Conservation (phyloP, 2,888 invertebrate species). For the Tetrapedia diversipes region DNA sequence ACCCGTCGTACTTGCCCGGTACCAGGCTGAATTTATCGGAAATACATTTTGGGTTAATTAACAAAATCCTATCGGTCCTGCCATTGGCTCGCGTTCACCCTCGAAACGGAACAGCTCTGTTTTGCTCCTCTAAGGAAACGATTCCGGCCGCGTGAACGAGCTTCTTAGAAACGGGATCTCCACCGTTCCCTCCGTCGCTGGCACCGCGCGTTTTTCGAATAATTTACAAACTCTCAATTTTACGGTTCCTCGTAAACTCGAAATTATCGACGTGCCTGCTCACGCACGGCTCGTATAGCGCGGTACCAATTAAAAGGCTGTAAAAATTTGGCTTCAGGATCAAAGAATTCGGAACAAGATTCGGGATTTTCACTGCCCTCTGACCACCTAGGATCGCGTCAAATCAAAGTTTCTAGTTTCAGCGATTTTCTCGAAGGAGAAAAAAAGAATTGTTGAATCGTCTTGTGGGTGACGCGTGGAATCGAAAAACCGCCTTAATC, state of each 20-base stretch:
- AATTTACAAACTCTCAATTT: conserved; percentile 42
- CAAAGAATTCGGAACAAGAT: not conserved
- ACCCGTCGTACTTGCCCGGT: not conserved
- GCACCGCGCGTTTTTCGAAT: conserved; percentile 14
- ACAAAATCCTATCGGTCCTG: not conserved
- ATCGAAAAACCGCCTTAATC: conserved; percentile 1
- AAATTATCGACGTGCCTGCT: conserved; percentile 27
- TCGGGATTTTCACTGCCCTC: no score
- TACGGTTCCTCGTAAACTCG: conserved; percentile 33
- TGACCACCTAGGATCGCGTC: no score
- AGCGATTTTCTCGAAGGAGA: no score
- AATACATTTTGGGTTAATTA: conserved; percentile 1
- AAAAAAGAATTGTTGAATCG: no score
- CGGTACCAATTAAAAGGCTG: conserved; percentile 38
- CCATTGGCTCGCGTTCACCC: no score
- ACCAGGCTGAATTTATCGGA: not conserved
- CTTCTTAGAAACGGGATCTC: not conserved
- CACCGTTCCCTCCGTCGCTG: not conserved
- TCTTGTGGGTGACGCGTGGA: not conserved
- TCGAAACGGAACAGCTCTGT: no score
- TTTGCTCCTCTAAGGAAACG: not conserved
- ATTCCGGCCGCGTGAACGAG: not conserved
- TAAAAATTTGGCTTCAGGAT: conserved; percentile 18
- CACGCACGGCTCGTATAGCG: not conserved
- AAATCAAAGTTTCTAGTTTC: no score